Evolutionary conservation across 2,797 vertebrate genomes (phyloP).

Genomic region (Chromis chromis): DNA sequence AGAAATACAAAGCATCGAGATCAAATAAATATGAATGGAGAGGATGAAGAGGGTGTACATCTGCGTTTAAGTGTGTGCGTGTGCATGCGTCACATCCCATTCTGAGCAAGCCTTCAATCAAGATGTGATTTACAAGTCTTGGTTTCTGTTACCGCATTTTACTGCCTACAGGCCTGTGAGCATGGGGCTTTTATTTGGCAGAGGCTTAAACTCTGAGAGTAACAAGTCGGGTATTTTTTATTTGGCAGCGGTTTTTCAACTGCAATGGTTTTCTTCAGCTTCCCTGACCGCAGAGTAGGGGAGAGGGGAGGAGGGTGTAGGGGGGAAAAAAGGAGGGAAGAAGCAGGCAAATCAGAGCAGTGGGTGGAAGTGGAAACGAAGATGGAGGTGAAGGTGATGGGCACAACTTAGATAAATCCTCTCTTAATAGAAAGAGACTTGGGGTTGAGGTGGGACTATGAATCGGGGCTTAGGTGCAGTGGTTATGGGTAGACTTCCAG

Average conservation of each 20-base stretch:
- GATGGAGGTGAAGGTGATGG: neutral
- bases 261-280: slow-evolving; percentile 58
- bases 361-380: slow-evolving; percentile 1
- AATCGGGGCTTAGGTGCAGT: too few relatives aligned
- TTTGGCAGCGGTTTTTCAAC: slow-evolving; percentile 61
- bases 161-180: slow-evolving; percentile 70
- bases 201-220: slow-evolving; percentile 58
- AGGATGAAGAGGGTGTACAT: neutral
- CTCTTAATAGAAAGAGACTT: too few relatives aligned
- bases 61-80: slow-evolving; percentile 28
- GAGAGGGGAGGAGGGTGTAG: neutral
- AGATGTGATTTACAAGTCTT: slow-evolving; percentile 71
- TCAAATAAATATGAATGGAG: slow-evolving; percentile 11
- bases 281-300: slow-evolving; percentile 52
- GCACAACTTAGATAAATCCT: neutral
- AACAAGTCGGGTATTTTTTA: slow-evolving; percentile 62
- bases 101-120: slow-evolving; percentile 73
- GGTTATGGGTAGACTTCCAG: neutral
- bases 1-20: neutral
- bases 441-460: too few relatives aligned
- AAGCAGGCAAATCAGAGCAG: neutral
- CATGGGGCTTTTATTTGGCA: slow-evolving; percentile 76
- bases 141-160: slow-evolving; percentile 70
- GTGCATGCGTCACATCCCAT: slow-evolving; percentile 51
- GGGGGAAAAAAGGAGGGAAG: neutral